Conservation (phyloP, 2,113 vertebrate genomes). For the Heterotilapia buettikoferi region DNA sequence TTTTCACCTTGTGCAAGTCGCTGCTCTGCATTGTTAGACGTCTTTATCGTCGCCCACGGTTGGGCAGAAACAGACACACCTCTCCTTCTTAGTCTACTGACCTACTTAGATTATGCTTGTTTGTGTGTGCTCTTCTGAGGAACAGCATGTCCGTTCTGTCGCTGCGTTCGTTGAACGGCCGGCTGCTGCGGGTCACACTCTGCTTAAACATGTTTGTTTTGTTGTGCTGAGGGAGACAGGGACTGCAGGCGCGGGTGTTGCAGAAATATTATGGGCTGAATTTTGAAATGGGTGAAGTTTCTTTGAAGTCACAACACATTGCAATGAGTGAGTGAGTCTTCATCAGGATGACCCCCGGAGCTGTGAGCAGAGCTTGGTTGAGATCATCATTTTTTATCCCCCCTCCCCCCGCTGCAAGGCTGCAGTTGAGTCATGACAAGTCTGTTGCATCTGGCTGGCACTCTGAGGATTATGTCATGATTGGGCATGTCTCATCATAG, state of each 20-base stretch:
- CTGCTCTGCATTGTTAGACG: neutral
- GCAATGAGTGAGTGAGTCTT: neutral
- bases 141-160: neutral
- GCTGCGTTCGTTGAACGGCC: neutral
- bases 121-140: neutral
- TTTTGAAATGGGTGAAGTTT: neutral
- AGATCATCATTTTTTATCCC: neutral
- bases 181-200: neutral
- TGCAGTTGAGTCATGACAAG: conserved; percentile 37
- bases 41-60: neutral
- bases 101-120: conserved; percentile 15
- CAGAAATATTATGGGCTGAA: neutral
- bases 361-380: neutral
- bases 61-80: neutral
- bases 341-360: neutral
- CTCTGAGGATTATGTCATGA: conserved; percentile 37
- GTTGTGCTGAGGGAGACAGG: neutral
- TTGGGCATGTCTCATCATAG: neutral
- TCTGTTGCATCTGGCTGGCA: conserved; percentile 31
- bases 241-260: neutral
- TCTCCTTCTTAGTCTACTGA: neutral
- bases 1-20: neutral
- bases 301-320: neutral
- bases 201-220: neutral
- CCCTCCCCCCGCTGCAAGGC: neutral